Evolutionary conservation across 2,888 invertebrate genomes (phyloP).

Genomic region (Norana najaformis): DNA sequence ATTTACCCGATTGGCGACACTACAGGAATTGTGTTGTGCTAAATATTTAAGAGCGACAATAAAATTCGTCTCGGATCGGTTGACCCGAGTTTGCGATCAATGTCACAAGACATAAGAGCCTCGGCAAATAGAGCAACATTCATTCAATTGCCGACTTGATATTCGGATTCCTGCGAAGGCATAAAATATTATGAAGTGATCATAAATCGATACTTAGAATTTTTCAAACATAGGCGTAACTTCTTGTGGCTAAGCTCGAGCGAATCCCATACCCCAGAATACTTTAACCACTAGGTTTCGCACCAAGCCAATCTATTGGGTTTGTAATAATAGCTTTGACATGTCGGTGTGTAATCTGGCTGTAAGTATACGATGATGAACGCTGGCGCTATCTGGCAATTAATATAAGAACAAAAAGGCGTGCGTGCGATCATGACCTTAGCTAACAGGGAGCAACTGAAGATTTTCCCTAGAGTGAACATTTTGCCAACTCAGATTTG

Average conservation of each 20-base stretch:
- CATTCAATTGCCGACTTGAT: too few relatives aligned
- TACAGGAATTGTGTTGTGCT: not conserved
- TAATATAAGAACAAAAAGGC: not conserved
- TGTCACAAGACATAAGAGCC: not conserved
- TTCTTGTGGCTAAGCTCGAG: not conserved
- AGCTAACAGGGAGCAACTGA: too few relatives aligned
- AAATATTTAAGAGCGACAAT: not conserved
- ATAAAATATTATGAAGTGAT: not conserved
- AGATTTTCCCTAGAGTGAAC: too few relatives aligned
- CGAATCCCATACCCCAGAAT: too few relatives aligned
- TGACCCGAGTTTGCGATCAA: not conserved
- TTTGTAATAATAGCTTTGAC: too few relatives aligned
- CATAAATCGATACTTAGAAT: constrained; percentile 5
- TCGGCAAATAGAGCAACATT: too few relatives aligned
- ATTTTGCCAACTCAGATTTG: too few relatives aligned
- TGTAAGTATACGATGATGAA: too few relatives aligned
- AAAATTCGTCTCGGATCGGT: not conserved
- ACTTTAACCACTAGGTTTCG: too few relatives aligned
- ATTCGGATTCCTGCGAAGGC: not conserved
- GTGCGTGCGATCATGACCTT: too few relatives aligned
- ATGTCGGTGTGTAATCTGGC: too few relatives aligned
- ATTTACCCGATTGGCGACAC: not conserved
- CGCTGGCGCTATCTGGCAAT: too few relatives aligned
- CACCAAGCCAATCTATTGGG: not conserved
- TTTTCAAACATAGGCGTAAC: not conserved